Base-by-base conservation (phyloP, 2,797 vertebrate genomes). In the Melanotaenia parkinsoni region DNA sequence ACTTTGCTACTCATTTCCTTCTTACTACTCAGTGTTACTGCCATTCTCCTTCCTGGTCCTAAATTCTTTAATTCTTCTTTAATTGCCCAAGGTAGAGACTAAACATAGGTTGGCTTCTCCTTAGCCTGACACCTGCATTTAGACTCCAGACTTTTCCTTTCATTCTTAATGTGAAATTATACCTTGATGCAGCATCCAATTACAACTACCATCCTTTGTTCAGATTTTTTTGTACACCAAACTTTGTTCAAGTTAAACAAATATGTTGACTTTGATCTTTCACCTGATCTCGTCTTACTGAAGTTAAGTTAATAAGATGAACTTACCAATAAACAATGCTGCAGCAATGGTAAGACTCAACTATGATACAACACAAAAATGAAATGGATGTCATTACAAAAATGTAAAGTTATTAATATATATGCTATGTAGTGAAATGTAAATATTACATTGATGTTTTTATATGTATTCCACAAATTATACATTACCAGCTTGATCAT, bases 401-500 rank as follows among this genome's bases (percentile, higher is more conserved):
- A 28, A 4, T 28, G 28, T 28, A 28, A 28, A 28, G 28, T 28
- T 28, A 28, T 28, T 28, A 28, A 28, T 28, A 28, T 28, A 28
- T 3, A 24, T 26, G 22, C 5, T 26, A 26, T 5, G 22, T 22
- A 51, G 50, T 12, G n/a, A 22, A 24, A 51, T 50, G 20, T 22
- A 0, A 24, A 51, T 53, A 26, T 53, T 53, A 24, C 22, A 2
- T 53, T 26, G 1, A 26, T 53, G 5, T 47, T 53, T 26, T 13
- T 12, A 13, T 26, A 5, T 26, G 12, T 4, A 3, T 13, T 30
- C 1, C 3, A 56, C 6, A 60, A 13, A 6, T 64, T 5, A 64
- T 45, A 73, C 14, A 3, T 80, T 80, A 86, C 83, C 83, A 87
- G 1, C 60, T 40, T 74, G 13, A 72, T 69, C 84, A 88, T 88